These are phyloP conservation scores for Acleris holmiana DNA, from an alignment of 2,888 invertebrate species.

Conservation along the genomic window DNA sequence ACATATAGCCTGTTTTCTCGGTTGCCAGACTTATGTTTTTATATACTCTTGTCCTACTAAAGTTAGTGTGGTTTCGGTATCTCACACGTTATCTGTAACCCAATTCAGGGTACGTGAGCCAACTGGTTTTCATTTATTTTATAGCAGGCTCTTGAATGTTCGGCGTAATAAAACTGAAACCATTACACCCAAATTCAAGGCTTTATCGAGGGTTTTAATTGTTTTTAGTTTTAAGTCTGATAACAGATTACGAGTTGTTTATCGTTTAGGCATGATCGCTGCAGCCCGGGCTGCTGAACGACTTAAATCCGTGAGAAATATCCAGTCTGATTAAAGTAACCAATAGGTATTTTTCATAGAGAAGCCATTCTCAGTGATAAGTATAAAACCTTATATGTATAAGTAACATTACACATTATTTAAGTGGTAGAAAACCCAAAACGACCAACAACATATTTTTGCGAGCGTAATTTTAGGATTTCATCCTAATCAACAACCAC, in stretches of 20 bases:
- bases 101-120: constrained; percentile 29
- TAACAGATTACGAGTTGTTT: background rate
- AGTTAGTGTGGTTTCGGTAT: constrained; percentile 30
- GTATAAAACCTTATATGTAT: too few relatives aligned
- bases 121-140: constrained; percentile 30
- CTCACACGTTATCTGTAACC: constrained; percentile 30
- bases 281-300: too few relatives aligned
- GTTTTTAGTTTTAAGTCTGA: constrained; percentile 7
- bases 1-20: background rate
- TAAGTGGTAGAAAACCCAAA: too few relatives aligned
- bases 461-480: too few relatives aligned
- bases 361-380: too few relatives aligned
- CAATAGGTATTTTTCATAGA: too few relatives aligned
- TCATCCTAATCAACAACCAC: too few relatives aligned
- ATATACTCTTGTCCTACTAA: constrained; percentile 26
- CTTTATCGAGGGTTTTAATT: constrained; percentile 27
- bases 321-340: too few relatives aligned
- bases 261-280: background rate
- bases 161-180: constrained; percentile 27
- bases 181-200: constrained; percentile 21
- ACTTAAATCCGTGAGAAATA: too few relatives aligned
- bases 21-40: background rate
- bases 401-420: too few relatives aligned
- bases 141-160: constrained; percentile 26
- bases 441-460: too few relatives aligned